A percentile compares a stretch with the other conserved stretches of the same genome.
phyloP scores from a whole-genome alignment of 2,113 vertebrate genomes.

The Muscicapa adusta region DNA sequence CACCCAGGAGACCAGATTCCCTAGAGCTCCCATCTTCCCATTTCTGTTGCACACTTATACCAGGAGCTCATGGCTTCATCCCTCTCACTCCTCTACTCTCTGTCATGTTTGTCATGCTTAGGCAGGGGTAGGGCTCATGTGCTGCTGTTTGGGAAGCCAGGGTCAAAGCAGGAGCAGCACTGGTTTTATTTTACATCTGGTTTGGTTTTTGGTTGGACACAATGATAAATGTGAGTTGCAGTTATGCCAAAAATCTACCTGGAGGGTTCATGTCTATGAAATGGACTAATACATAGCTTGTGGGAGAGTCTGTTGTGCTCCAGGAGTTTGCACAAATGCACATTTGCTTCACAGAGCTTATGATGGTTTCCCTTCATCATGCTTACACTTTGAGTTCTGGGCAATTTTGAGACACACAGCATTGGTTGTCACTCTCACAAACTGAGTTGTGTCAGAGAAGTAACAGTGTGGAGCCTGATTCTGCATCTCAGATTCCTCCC shows the following conservation, averaged over 20 bases:
- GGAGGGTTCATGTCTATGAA: neutral
- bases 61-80: neutral
- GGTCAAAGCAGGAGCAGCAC: neutral
- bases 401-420: neutral
- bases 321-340: neutral
- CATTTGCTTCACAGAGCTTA: neutral
- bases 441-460: neutral
- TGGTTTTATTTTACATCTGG: neutral
- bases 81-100: accelerated
- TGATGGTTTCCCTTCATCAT: neutral
- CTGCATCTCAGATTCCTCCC: neutral
- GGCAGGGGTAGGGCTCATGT: accelerated
- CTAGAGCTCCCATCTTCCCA: neutral
- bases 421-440: neutral
- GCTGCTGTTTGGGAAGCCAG: neutral
- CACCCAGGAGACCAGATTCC: neutral
- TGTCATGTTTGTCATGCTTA: neutral
- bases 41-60: neutral
- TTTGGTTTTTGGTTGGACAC: neutral
- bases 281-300: neutral
- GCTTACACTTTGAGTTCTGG: neutral
- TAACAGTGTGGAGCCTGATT: neutral
- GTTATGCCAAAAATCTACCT: neutral
- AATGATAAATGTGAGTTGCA: neutral
- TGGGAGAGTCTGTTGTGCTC: neutral